phyloP scores from a whole-genome alignment of 1,140 invertebrate species.

The Leptonema lineaticorne region DNA sequence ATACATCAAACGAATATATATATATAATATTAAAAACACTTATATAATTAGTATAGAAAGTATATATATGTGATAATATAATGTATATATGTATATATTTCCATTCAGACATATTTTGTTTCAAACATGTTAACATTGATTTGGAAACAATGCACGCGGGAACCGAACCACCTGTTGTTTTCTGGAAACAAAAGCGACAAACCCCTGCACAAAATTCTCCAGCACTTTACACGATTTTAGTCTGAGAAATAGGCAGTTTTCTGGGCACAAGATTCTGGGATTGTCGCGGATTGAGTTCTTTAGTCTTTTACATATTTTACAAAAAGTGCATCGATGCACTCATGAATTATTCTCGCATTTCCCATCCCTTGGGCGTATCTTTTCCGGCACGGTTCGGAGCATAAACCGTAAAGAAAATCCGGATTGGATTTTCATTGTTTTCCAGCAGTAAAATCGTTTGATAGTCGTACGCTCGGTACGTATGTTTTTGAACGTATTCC shows the following conservation, averaged over 20 bases:
- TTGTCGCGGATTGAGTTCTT: conserved; percentile 11
- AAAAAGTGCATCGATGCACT: conserved; percentile 34
- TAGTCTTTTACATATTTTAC: conserved; percentile 35
- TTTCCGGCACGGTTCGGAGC: too few species aligned
- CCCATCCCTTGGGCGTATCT: background rate
- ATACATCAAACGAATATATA: too few species aligned
- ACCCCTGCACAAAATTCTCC: background rate
- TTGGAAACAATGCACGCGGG: conserved; percentile 36
- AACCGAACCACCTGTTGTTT: conserved; percentile 28
- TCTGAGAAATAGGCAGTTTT: background rate
- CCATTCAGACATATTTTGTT: background rate
- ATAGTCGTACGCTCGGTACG: too few species aligned
- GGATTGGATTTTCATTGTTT: too few species aligned
- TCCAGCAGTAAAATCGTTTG: too few species aligned
- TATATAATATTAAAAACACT: too few species aligned
- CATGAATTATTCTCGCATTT: conserved; percentile 32
- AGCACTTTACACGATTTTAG: background rate
- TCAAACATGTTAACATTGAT: conserved; percentile 24
- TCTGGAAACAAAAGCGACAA: conserved; percentile 6
- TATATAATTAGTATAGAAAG: too few species aligned
- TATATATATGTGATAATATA: background rate
- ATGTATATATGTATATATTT: background rate
- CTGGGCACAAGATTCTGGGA: too few species aligned
- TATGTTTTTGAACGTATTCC: too few species aligned
- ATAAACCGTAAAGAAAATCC: too few species aligned